Evolutionary conservation across 2,113 vertebrate species (phyloP), one percentile per base, ranked within the genome.

Genomic region (Phycodurus eques): DNA sequence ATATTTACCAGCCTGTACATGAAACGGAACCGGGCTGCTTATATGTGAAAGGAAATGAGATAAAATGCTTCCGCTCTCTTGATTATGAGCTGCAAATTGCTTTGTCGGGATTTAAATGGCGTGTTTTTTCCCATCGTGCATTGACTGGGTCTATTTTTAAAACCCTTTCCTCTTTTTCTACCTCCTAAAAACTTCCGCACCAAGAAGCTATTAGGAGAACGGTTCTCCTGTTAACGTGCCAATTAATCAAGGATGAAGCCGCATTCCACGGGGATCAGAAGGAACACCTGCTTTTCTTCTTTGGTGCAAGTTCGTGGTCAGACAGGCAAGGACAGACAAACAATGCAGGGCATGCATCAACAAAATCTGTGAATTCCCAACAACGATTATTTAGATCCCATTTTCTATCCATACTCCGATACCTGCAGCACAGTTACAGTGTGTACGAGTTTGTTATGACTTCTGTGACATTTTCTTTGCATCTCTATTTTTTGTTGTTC

Each of bases 131-230:
- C 90, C 87, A 90, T 82, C 71, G 73, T 62, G 73, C 84, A 70
- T 76, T 86, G 85, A 88, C 84, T 79, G 81, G 27, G 72, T 83
- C 90, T 92, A 92, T 91, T 91, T 91, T 88, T 90, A 88, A 88
- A 79, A 68, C 61, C 65, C 72, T 62, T 86, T 82, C 76, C 76
- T 75, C 77, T 75, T 74, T 68, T 61, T 70, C 68, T 53, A 56
- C 69, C 68, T 67, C 69, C 54, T 72, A 81, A 88, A 91, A 78
- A 89, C 86, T 85, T 92, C 88, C 88, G 84, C 85, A 86, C 76
- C 83, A 69, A 83, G 82, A 81, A 71, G 83, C 89, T 88, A 86
- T 84, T 84, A 89, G 83, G 76, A 83, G 69, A 83, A 77, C 80
- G 72, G 39, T 62, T 82, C 77, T 79, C 62, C 85, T 89, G 84